Conservation (phyloP, 2,797 vertebrate species). For the Sebastes hubbsi region DNA sequence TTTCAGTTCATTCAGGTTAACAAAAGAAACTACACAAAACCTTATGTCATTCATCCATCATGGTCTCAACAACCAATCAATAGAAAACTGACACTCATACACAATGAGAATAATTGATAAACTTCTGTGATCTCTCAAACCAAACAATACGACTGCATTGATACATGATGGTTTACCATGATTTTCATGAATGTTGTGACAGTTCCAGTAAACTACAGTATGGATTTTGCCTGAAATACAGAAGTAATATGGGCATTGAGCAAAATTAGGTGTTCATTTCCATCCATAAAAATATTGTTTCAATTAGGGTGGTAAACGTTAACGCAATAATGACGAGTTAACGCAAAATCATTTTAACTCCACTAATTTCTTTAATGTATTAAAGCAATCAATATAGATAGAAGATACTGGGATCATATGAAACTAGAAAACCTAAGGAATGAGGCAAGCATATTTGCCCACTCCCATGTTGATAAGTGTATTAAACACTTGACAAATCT, state of each 20-base stretch:
- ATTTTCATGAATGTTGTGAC: not conserved
- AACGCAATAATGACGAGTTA: no score
- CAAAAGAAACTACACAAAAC: not conserved
- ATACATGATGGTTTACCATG: not conserved
- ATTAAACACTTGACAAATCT: no score
- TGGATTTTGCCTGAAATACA: not conserved
- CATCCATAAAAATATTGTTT: not conserved
- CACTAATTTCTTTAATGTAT: no score
- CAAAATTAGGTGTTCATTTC: not conserved
- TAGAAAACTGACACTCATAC: not conserved
- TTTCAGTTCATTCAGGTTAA: not conserved
- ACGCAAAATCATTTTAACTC: accelerated
- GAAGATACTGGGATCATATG: no score
- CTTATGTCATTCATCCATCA: not conserved
- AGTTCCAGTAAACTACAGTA: not conserved
- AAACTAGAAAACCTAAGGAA: no score
- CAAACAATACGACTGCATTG: not conserved
- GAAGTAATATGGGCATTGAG: not conserved
- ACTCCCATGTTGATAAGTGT: no score
- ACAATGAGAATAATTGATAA: not conserved
- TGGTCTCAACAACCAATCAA: not conserved
- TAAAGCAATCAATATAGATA: no score
- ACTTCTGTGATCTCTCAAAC: not conserved
- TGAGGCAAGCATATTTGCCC: no score
- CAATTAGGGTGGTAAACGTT: accelerated